phyloP scores from a whole-genome alignment of 2,113 vertebrate species.

The Platysteira castanea region DNA sequence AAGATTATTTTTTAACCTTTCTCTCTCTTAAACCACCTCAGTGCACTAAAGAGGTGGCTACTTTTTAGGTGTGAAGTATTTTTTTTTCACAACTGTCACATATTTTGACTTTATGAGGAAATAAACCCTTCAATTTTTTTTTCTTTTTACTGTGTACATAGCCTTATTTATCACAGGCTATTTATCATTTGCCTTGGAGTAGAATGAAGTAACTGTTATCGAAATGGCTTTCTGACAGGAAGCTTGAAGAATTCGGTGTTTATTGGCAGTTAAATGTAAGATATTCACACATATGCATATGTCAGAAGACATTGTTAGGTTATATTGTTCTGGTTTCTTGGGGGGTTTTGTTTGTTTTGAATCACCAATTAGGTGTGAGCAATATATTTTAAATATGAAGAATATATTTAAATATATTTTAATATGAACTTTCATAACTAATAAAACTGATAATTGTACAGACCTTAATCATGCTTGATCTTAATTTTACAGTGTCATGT shows the following conservation, averaged over 20 bases:
- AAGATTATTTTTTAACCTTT: background rate
- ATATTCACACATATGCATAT: background rate
- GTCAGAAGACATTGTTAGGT: background rate
- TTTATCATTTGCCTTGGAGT: background rate
- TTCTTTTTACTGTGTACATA: background rate
- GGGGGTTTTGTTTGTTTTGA: accelerated
- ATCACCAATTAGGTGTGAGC: background rate
- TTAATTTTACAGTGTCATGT: background rate
- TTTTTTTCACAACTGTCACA: background rate
- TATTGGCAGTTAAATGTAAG: background rate
- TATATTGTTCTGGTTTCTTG: background rate
- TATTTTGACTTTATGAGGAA: background rate
- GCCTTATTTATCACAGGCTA: background rate
- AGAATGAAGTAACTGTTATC: background rate
- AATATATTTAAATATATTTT: too few species aligned
- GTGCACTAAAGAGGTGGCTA: background rate
- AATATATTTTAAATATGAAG: background rate
- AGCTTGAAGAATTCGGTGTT: background rate
- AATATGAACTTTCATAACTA: background rate
- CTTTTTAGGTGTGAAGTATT: background rate
- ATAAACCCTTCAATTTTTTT: background rate
- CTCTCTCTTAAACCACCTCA: background rate
- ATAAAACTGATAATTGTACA: background rate
- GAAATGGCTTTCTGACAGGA: background rate
- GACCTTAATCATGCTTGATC: background rate